Evolutionary conservation across 2,113 vertebrate species (phyloP), one percentile per base, ranked within the genome.

Genomic region (Orycteropus afer): DNA sequence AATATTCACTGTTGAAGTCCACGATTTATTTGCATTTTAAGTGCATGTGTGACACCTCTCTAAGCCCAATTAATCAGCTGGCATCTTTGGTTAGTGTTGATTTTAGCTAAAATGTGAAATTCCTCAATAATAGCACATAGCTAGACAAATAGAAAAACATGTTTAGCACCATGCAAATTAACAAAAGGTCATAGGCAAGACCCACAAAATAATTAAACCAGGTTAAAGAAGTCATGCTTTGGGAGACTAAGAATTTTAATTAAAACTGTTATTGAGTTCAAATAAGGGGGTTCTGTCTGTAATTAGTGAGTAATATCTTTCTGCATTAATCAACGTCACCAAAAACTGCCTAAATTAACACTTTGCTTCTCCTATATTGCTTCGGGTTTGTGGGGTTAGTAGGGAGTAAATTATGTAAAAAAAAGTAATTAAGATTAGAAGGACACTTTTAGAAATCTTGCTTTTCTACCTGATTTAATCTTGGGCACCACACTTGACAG

Each of bases 261-360:
- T 97, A 97, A 96, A 97, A 96, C 86, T 77, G 82, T 95, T 97
- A 97, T 95, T 97, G 96, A 97, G 97, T 97, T 97, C 97, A 97
- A 97, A 97, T 97, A 94, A 97, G 96, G 74, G 93, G 94, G 80
- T 96, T 95, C 88, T 89, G 45, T 94, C 96, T 96, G 96, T 94
- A 97, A 97, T 97, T 97, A 97, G 96, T 97, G 94, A 96, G 94
- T 95, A 96, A 97, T 96, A 97, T 96, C 96, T 96, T 96, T 95
- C 94, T 97, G 91, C 93, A 97, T 97, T 97, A 97, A 97, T 97
- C 97, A 97, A 97, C 27, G 40, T 97, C 96, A 95, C 96, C 69
- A 95, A 97, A 96, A 96, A 76, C 91, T 95, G 89, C 86, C 96
- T 93, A 97, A 97, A 97, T 97, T 97, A 97, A 97, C 94, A 97